A percentile compares a stretch with the other conserved stretches of the same genome.
Conservation (phyloP, 53 echinoderm and acorn worm species). For the Patiria pectinifera region DNA sequence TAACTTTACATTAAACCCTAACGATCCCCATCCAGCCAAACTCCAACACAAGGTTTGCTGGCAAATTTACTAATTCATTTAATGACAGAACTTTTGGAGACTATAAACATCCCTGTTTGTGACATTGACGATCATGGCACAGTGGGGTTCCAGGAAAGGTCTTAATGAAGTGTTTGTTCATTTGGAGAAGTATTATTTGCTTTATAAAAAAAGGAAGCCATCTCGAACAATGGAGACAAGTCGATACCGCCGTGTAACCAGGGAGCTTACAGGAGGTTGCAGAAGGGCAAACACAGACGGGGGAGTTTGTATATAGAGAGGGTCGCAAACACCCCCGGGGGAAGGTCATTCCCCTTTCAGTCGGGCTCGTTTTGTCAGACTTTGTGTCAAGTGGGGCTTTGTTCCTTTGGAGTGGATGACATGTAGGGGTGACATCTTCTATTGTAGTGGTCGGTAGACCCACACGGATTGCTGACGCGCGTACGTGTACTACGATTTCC, state of each 20-base stretch:
- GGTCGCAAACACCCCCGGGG: background rate
- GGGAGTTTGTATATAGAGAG: background rate
- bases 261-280: background rate
- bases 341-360: background rate
- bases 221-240: background rate
- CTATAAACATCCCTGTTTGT: background rate
- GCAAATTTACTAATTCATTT: too few relatives aligned
- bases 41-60: too few relatives aligned
- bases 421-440: too few relatives aligned
- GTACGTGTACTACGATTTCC: too few relatives aligned
- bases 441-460: too few relatives aligned
- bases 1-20: too few relatives aligned
- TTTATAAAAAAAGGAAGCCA: background rate
- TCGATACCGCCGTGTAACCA: background rate
- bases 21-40: too few relatives aligned
- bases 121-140: background rate
- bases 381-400: too few relatives aligned
- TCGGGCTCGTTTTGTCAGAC: too few relatives aligned
- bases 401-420: too few relatives aligned
- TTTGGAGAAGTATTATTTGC: background rate
- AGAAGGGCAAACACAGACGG: background rate
- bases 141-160: background rate
- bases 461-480: too few relatives aligned
- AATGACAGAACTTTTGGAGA: background rate
- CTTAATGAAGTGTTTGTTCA: background rate